These are phyloP conservation scores for Eufriesea mexicana DNA, from an alignment of 1,140 invertebrate species.

Conservation along the genomic window DNA sequence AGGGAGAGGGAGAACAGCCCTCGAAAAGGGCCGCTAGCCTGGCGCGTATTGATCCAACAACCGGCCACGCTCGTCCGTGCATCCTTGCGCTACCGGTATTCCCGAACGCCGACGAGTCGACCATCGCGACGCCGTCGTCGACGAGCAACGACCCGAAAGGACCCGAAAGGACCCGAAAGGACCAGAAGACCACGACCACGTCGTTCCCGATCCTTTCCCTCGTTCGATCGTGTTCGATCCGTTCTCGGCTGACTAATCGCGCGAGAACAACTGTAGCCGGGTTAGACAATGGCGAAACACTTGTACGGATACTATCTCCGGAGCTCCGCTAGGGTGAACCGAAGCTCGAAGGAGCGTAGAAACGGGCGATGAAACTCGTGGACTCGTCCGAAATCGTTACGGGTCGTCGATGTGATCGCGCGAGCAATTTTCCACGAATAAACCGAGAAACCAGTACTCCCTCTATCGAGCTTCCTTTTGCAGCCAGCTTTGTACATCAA, in stretches of 20 bases:
- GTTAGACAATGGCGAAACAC: neutral
- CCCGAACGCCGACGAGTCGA: slow-evolving; percentile 1
- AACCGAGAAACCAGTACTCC: neutral
- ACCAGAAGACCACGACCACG: neutral
- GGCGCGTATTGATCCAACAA: slow-evolving; percentile 67
- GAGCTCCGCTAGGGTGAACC: too few species aligned
- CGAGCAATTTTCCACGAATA: neutral
- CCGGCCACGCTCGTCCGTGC: slow-evolving; percentile 47
- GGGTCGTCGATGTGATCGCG: too few species aligned
- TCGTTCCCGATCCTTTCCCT: too few species aligned
- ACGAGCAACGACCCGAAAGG: rapidly evolving
- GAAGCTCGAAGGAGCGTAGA: too few species aligned
- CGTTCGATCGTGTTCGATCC: too few species aligned
- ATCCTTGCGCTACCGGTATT: slow-evolving; percentile 51
- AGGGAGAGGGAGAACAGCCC: slow-evolving; percentile 32
- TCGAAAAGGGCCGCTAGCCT: slow-evolving; percentile 56
- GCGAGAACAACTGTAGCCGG: neutral
- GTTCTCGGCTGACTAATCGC: neutral
- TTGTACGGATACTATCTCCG: neutral
- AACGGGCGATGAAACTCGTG: too few species aligned
- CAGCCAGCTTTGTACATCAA: neutral
- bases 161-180: neutral
- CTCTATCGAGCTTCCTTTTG: neutral
- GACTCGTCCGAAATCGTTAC: too few species aligned
- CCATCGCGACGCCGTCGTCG: neutral